phyloP scores from a whole-genome alignment of 2,113 vertebrate species.

The Oenanthe melanoleuca region DNA sequence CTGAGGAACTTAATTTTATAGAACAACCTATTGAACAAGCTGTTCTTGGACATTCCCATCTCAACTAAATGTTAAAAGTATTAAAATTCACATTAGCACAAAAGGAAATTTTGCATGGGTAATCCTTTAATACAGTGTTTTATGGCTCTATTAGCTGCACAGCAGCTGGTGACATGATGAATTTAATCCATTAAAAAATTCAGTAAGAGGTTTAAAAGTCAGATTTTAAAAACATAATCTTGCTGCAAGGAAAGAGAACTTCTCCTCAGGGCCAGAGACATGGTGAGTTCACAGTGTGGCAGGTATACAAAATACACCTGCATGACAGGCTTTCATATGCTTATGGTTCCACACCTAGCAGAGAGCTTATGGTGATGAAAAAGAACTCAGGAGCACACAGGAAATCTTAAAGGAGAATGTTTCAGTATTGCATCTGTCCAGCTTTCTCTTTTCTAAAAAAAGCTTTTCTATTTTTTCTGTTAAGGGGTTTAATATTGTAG shows the following conservation, averaged over 20 bases:
- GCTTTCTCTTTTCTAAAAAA: not conserved
- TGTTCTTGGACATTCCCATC: constrained; percentile 88
- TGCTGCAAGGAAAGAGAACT: constrained; percentile 81
- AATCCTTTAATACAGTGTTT: constrained; percentile 91
- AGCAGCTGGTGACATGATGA: constrained; percentile 90
- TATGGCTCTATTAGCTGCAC: constrained; percentile 88
- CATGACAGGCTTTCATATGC: constrained; percentile 24
- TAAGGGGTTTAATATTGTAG: not conserved
- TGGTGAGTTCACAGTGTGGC: constrained; percentile 74
- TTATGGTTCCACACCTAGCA: constrained; percentile 32
- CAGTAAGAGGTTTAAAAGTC: constrained; percentile 89
- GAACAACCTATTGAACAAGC: constrained; percentile 88
- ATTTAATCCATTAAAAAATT: constrained; percentile 90
- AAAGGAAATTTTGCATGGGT: constrained; percentile 88
- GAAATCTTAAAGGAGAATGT: not conserved
- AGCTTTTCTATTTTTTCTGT: not conserved
- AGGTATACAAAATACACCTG: constrained; percentile 73
- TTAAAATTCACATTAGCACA: constrained; percentile 89
- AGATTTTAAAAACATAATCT: constrained; percentile 88
- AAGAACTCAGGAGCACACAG: not conserved
- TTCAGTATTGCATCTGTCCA: not conserved
- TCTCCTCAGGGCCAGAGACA: constrained; percentile 75
- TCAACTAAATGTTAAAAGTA: constrained; percentile 91
- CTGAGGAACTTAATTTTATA: constrained; percentile 86
- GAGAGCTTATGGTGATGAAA: not conserved